Evolutionary conservation across 2,113 vertebrate genomes (phyloP), one percentile per base, ranked within the genome.

Genomic region (Ranitomeya variabilis): DNA sequence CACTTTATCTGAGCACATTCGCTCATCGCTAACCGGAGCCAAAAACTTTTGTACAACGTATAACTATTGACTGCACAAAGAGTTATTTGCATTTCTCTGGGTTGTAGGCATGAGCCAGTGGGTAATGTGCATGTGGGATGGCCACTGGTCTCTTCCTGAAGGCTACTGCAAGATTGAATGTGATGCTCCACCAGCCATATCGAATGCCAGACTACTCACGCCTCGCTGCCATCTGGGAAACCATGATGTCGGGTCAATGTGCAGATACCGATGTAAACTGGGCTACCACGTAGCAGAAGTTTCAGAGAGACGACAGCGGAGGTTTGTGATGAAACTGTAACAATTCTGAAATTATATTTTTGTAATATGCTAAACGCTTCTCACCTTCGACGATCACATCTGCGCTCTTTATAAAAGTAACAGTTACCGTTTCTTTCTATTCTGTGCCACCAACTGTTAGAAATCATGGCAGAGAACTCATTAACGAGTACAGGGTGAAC

Each of bases 81-180:
- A 79, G 10, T 8, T 55, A 69, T 54, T 37, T n/a, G 51, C 83
- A 31, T 3, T 15, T 84, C 67, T 82, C 2, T 80, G 73, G 86
- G 62, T 15, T 81, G 13, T 73, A 91, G 98, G 98, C 86, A 91
- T 93, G 90, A 99, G 93, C 89, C 95, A 97, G 23, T 96, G 95
- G 94, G 90, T 99, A 92, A 96, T 94, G 76, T 99, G 98, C 92
- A 93, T 98, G 90, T 97, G 97, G 83, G 97, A 99, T 0, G 96
- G 98, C 1, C 94, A 99, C 64, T 99, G 98, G 98, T 99, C 98
- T 0, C 96, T 98, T 79, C 98, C 98, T 0, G 98, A 99, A 91
- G 98, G 96, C 59, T 99, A 97, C 92, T 99, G 98, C 93, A 99
- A 99, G 93, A 91, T 99, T 15, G 97, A 98, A 89, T 99, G 98